phyloP scores from a whole-genome alignment of 2,888 invertebrate species.

The Lasioglossum pauxillum region DNA sequence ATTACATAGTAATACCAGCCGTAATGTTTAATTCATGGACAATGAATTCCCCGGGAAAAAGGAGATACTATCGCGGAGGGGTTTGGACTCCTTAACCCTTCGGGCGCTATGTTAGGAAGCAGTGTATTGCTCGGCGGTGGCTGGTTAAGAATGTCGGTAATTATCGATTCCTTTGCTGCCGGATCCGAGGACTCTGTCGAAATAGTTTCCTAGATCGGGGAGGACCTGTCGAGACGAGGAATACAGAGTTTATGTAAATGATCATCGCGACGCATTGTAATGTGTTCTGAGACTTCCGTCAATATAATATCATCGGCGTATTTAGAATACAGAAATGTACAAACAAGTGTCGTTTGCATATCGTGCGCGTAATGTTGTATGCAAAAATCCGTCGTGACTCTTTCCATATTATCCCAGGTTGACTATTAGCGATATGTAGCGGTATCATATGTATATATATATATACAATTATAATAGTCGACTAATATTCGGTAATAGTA shows the following conservation, averaged over 20 bases:
- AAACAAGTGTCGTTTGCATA: not conserved
- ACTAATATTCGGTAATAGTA: too few relatives aligned
- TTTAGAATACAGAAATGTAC: not conserved
- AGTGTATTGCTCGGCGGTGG: constrained; percentile 23
- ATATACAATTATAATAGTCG: too few relatives aligned
- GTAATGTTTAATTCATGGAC: constrained; percentile 67
- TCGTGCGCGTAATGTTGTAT: not conserved
- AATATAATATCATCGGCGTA: not conserved
- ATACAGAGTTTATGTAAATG: not conserved
- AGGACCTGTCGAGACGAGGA: not conserved
- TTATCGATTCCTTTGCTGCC: constrained; percentile 33
- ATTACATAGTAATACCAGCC: constrained; percentile 64
- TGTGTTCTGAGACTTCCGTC: not conserved
- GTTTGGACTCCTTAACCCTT: constrained; percentile 59
- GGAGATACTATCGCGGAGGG: constrained; percentile 53
- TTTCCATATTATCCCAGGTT: not conserved
- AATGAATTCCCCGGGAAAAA: constrained; percentile 57
- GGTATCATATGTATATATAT: too few relatives aligned
- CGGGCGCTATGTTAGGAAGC: constrained; percentile 37
- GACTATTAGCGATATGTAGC: not conserved
- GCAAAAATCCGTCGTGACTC: not conserved
- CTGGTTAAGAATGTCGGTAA: constrained; percentile 43
- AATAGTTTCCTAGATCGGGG: not conserved
- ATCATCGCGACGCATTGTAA: not conserved
- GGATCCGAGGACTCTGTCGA: not conserved